Percentiles rank a stretch among this genome's conserved stretches.
phyloP scores from a whole-genome alignment of 1,140 invertebrate genomes.

The Rhynchophorus ferrugineus region DNA sequence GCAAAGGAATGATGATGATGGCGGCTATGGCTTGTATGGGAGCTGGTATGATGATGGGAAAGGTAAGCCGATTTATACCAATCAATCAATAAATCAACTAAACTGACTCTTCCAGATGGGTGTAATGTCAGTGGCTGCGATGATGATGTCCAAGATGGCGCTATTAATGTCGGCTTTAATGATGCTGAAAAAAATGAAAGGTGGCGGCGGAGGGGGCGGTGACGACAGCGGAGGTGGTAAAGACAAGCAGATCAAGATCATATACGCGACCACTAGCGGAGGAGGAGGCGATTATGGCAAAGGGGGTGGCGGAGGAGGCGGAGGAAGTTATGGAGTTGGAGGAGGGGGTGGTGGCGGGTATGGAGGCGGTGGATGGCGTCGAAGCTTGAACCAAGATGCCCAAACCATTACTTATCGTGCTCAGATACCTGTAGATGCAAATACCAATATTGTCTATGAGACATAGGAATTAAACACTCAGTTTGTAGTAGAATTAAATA shows the following conservation, averaged over 20 bases:
- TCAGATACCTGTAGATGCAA: conserved; percentile 18
- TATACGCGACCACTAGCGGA: conserved; percentile 46
- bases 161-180: conserved; percentile 56
- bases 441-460: conserved; percentile 21
- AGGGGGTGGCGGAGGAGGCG: conserved; percentile 37
- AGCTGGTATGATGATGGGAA: conserved; percentile 55
- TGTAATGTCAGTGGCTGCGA: conserved; percentile 50
- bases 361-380: conserved; percentile 46
- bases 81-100: background rate
- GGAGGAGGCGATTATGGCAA: conserved; percentile 32
- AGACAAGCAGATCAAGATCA: conserved; percentile 48
- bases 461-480: conserved; percentile 4
- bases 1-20: conserved; percentile 51
- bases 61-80: conserved; percentile 6
- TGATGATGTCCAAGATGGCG: conserved; percentile 60
- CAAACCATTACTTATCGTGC: conserved; percentile 23
- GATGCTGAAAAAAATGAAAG: conserved; percentile 53
- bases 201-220: conserved; percentile 45
- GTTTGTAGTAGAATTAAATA: background rate
- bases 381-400: conserved; percentile 37
- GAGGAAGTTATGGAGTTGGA: conserved; percentile 35
- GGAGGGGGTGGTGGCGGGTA: conserved; percentile 35
- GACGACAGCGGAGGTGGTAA: conserved; percentile 43
- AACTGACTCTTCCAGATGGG: conserved; percentile 15
- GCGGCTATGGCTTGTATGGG: conserved; percentile 53